phyloP scores from a whole-genome alignment of 1,140 invertebrate species.

The Helicoverpa zea region DNA sequence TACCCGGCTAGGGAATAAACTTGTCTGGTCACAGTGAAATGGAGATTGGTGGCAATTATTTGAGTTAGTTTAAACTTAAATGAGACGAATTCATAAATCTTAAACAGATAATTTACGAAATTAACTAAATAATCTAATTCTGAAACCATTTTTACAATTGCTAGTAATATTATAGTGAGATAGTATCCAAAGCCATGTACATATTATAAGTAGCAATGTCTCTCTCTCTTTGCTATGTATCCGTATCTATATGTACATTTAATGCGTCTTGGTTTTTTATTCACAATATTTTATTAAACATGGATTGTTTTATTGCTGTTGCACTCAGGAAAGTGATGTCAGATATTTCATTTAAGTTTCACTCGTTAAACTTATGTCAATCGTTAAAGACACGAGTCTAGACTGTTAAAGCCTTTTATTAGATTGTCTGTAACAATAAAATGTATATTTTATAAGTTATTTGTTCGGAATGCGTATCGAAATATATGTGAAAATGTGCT shows the following conservation, averaged over 20 bases:
- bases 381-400: no score
- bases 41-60: neutral
- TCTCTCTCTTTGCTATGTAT: no score
- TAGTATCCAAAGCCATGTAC: no score
- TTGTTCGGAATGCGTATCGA: conserved; percentile 39
- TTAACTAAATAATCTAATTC: no score
- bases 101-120: no score
- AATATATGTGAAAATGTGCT: conserved; percentile 52
- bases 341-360: conserved; percentile 5
- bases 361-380: neutral
- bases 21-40: neutral
- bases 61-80: neutral
- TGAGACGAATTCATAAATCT: neutral
- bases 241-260: no score
- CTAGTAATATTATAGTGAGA: no score
- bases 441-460: neutral
- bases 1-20: conserved; percentile 26
- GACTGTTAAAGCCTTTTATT: neutral
- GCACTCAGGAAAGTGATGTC: no score
- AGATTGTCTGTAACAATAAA: neutral
- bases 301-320: no score
- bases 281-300: neutral
- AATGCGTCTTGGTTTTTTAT: no score
- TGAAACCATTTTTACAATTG: no score
- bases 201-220: no score